Conservation (phyloP, 2,113 vertebrate species). For the Nycticebus coucang region DNA sequence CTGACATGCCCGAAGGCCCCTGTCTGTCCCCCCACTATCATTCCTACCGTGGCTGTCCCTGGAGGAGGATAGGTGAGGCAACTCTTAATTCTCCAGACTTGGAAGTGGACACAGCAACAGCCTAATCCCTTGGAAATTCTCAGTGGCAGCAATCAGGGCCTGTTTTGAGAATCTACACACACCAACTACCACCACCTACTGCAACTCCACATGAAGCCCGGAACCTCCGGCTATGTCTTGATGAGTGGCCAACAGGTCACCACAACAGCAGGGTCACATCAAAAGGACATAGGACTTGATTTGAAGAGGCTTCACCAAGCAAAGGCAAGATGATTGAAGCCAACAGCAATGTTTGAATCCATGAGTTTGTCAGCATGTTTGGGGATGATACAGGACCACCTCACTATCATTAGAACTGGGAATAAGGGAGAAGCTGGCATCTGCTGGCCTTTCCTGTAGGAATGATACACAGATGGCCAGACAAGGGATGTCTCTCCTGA, state of each 20-base stretch:
- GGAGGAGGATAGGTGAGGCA: background rate
- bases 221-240: background rate
- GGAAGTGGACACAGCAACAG: background rate
- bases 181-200: background rate
- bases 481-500: no score
- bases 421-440: background rate
- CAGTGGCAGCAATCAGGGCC: background rate
- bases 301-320: background rate
- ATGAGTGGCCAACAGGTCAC: background rate
- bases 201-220: no score
- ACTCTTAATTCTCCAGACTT: background rate
- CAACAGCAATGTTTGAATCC: background rate
- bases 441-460: background rate
- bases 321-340: background rate
- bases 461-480: background rate
- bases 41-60: no score
- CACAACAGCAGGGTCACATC: background rate
- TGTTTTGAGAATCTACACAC: background rate
- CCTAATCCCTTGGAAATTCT: background rate
- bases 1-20: background rate
- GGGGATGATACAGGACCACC: no score
- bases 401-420: rapidly evolving
- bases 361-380: background rate
- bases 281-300: no score
- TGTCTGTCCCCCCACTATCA: background rate